Evolutionary conservation across 2,797 vertebrate genomes (phyloP), one percentile per base, ranked within the genome.

Genomic region (Spinus pinus): DNA sequence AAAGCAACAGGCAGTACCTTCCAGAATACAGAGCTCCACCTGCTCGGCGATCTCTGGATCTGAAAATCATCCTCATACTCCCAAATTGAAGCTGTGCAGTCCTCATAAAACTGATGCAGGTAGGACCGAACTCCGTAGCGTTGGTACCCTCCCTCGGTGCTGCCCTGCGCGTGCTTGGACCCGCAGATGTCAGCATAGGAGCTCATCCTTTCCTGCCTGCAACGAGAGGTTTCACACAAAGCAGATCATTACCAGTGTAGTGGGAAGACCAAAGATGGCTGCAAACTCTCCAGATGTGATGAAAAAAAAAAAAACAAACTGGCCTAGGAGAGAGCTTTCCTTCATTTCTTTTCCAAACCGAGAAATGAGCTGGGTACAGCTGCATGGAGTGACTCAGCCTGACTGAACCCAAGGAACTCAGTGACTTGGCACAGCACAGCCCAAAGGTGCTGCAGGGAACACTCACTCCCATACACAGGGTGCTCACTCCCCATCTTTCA

Each of bases 41-140:
- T 98, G 96, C 98, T 99, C 23, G 99, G 99, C 71, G 99, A 99
- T 98, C 99, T 99, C 99, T 99, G 99, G 97, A 99, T 99, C 99
- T 99, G 99, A 98, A 99, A 99, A 98, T 99, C 99, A 97, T 99
- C 99, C 93, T 99, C 99, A 90, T 99, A 98, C 97, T 99, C 99
- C 99, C 99, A 99, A 97, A 99, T 99, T 7, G 99, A 99, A 97
- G 99, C 98, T n/a, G 99, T 99, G 97, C 99, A 99, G 96, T 99
- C 99, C 96, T 99, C 99, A 70, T 99, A 99, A 96, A 99, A 99
- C 98, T 99, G 99, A 95, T 99, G 99, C 95, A 99, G 98, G 96
- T 99, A 99, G 92, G 99, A 99, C 57, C 99, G 99, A 92, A 99
- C 99, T 81, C 99, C 99, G 1, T 99, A 99, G 96, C 98, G 99